Evolutionary conservation across 2,113 vertebrate species (phyloP).

Genomic region (Cephalopterus ornatus): DNA sequence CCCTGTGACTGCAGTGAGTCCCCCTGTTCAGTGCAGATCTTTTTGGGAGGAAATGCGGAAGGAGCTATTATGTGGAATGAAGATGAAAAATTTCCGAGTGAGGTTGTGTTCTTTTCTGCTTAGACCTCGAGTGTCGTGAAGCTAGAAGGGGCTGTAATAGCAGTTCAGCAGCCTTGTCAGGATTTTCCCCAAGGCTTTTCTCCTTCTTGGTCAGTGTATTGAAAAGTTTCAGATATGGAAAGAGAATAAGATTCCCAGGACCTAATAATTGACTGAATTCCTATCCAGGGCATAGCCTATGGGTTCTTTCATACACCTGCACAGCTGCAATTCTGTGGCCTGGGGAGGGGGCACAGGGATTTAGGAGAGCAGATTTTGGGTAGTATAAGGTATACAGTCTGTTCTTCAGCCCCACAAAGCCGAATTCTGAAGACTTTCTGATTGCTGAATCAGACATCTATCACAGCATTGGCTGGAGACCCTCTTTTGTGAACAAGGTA

Average conservation of each 20-base stretch:
- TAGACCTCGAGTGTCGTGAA: background rate
- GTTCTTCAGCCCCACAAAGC: background rate
- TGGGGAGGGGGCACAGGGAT: background rate
- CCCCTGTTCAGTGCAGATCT: background rate
- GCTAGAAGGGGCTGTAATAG: background rate
- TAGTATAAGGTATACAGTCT: background rate
- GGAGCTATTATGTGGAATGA: background rate
- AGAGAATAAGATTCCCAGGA: background rate
- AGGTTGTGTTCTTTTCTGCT: background rate
- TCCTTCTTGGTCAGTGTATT: background rate
- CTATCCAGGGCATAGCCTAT: background rate
- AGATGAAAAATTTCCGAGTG: background rate
- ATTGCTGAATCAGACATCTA: background rate
- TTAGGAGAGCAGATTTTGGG: background rate
- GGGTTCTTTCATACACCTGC: background rate
- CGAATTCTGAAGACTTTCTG: background rate
- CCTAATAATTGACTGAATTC: background rate
- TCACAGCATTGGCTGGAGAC: background rate
- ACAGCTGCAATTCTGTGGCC: background rate
- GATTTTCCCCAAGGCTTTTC: background rate
- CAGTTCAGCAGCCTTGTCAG: background rate
- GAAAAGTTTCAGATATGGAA: background rate
- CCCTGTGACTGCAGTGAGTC: background rate
- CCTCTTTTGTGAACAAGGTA: background rate
- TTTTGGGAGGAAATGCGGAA: background rate